A percentile compares a stretch with the other conserved stretches of the same genome.
phyloP scores from a whole-genome alignment of 2,797 vertebrate species.

The Cryptoprocta ferox region DNA sequence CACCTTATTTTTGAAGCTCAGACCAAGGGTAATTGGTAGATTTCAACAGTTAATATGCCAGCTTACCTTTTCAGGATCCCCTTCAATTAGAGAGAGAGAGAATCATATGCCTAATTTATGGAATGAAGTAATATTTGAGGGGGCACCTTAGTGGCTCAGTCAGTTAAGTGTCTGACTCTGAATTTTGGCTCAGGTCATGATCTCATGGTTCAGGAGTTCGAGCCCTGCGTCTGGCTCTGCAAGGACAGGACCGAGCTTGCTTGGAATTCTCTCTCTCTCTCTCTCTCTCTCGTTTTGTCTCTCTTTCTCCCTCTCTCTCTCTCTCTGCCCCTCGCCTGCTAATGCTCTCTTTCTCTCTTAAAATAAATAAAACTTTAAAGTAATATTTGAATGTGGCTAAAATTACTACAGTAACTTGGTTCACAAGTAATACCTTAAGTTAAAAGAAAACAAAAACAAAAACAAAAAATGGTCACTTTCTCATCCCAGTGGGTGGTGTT shows the following conservation, averaged over 20 bases:
- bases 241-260: no score
- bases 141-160: no score
- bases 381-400: slow-evolving; percentile 21
- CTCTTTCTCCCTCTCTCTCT: no score
- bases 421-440: slow-evolving; percentile 29
- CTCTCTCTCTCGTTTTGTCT: no score
- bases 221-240: no score
- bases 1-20: slow-evolving; percentile 7
- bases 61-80: background rate
- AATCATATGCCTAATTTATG: background rate
- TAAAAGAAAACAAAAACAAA: slow-evolving; percentile 9
- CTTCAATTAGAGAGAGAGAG: background rate
- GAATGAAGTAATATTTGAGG: slow-evolving; percentile 27
- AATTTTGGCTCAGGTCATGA: no score
- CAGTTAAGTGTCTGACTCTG: no score
- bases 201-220: no score
- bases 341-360: no score
- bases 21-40: background rate
- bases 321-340: no score
- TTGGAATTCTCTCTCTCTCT: no score
- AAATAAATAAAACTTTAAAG: background rate
- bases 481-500: background rate
- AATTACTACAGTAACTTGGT: slow-evolving; percentile 12
- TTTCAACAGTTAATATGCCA: background rate
- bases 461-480: background rate